A percentile compares a stretch with the other conserved stretches of the same genome.
Evolutionary conservation across 2,113 vertebrate species (phyloP).

Genomic region (Martes martes): DNA sequence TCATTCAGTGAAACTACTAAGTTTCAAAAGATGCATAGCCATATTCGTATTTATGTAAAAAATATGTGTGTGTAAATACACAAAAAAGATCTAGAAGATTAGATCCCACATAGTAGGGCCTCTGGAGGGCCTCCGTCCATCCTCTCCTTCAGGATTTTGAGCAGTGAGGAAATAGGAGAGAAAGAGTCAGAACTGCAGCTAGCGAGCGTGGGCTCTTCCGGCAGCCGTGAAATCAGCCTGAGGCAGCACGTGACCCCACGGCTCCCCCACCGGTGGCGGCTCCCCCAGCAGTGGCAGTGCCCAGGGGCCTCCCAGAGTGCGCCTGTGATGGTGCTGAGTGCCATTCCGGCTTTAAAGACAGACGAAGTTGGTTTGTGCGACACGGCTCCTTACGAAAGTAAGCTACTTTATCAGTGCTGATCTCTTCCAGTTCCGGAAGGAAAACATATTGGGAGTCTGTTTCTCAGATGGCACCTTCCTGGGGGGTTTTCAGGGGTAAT

Average conservation of each 20-base stretch:
- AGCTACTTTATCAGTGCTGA: neutral
- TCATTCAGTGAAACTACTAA: neutral
- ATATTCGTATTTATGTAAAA: neutral
- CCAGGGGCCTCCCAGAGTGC: neutral
- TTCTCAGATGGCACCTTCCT: neutral
- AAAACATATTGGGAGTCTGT: neutral
- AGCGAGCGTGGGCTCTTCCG: fast-evolving
- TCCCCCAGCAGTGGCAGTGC: neutral
- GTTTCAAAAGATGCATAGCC: neutral
- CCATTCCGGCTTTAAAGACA: neutral
- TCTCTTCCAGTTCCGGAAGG: neutral
- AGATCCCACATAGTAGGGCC: neutral
- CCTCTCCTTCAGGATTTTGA: neutral
- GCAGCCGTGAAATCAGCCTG: neutral
- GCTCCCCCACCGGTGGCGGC: neutral
- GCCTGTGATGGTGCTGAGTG: neutral
- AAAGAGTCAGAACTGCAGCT: neutral
- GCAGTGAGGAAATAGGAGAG: neutral
- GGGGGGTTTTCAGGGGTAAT: neutral
- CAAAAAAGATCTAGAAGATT: neutral
- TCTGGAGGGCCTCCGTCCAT: neutral
- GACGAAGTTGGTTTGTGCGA: neutral
- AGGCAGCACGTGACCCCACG: fast-evolving
- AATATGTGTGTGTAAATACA: neutral
- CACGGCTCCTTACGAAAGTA: neutral